Base-by-base conservation (phyloP, 2,797 vertebrate genomes). In the Sebastes aleutianus region DNA sequence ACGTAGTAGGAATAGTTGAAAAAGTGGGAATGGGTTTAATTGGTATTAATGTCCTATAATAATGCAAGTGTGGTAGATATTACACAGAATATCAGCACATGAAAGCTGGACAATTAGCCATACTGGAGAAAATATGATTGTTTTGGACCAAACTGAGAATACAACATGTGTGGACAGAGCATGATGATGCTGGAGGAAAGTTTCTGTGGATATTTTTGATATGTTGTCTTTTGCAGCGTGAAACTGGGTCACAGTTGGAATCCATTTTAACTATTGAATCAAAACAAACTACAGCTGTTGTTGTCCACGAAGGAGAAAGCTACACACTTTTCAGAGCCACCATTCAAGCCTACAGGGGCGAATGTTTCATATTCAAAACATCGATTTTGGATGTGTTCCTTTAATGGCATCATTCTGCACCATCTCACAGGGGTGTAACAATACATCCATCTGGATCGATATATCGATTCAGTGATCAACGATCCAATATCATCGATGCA, bases 231-330 rank as follows among this genome's bases (percentile, higher is more conserved):
- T 81, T 69, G 53, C 24, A 8, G 14, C 71, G 47, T 74, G 54
- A 78, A 79, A 80, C 47, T 87, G 72, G 76, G 83, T 79, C 56
- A 54, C 70, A 77, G 63, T 65, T 62, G 65, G 69, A 86, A 79
- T 66, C 34, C 47, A 79, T 63, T 70, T 53, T 47, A 83, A 70
- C 68, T 58, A 54, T 54, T 70, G 18, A 84, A 83, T 85, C 80
- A 80, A 82, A 68, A 56, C 63, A 22, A 70, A 76, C 36, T 69
- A 58, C 58, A 71, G 65, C 56, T 83, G 74, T 63, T 83, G 70
- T 63, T 36, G 8, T 71, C 71, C 71, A 78, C 7, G 0, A 67
- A 73, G 24, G 26, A 78, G 63, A 43, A 59, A 74, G 24, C 80
- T 54, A 29, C 56, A 76, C 58, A 70, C 24, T 26, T 70, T 50